Conservation (phyloP, 2,888 invertebrate genomes). For the Oscheius onirici region DNA sequence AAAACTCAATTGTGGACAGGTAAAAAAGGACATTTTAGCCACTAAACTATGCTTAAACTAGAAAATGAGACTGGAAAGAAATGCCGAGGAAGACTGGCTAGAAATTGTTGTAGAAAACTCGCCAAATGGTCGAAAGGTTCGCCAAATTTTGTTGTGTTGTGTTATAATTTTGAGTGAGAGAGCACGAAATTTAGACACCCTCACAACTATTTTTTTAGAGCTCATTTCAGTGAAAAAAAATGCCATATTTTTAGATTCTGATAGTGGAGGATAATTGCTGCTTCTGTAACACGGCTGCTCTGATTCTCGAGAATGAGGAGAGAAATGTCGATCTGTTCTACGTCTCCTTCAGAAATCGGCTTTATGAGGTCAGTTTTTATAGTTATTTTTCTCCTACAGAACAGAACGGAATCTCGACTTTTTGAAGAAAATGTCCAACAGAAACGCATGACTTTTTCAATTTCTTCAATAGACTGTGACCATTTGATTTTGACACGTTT, state of each 20-base stretch:
- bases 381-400: too few species aligned
- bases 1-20: constrained; percentile 46
- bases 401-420: not conserved
- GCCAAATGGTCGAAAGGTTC: not conserved
- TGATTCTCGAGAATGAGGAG: constrained; percentile 82
- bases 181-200: not conserved
- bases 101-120: not conserved
- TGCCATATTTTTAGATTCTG: constrained; percentile 52
- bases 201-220: not conserved
- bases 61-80: not conserved
- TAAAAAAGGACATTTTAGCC: constrained; percentile 17
- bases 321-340: constrained; percentile 84
- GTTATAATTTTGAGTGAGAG: not conserved
- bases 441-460: too few species aligned
- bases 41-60: not conserved
- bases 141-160: constrained; percentile 1
- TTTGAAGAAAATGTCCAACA: not conserved
- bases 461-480: too few species aligned
- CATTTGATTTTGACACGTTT: too few species aligned
- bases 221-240: not conserved
- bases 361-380: constrained; percentile 79
- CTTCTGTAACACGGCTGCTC: constrained; percentile 85
- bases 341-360: constrained; percentile 85
- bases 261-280: constrained; percentile 90
- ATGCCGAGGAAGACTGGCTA: constrained; percentile 7